A percentile compares a stretch with the other conserved stretches of the same genome.
Conservation (phyloP, 64 coral and sea anemone species). For the Porites lutea region DNA sequence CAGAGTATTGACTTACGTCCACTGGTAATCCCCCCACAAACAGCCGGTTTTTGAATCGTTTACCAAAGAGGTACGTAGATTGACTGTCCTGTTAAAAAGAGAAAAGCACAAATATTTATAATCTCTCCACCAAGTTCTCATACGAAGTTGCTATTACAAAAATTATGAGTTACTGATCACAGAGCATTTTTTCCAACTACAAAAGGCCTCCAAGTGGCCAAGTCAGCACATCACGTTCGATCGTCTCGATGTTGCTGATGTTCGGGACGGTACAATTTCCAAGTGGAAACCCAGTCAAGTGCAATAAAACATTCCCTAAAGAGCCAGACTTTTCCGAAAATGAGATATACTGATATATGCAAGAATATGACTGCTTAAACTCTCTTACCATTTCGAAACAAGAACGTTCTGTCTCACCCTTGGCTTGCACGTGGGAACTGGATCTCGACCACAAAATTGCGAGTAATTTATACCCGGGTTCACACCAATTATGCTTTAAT, state of each 20-base stretch:
- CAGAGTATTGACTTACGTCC: slow-evolving; percentile 19
- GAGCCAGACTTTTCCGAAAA: neutral
- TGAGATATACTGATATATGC: neutral
- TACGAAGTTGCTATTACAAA: too few species aligned
- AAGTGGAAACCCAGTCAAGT: neutral
- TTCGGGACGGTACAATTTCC: neutral
- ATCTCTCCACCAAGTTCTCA: too few species aligned
- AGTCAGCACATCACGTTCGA: too few species aligned
- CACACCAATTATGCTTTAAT: slow-evolving; percentile 31
- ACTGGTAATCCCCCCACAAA: slow-evolving; percentile 63
- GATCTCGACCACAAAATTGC: neutral
- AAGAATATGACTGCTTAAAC: too few species aligned
- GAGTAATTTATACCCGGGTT: neutral
- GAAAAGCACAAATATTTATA: neutral
- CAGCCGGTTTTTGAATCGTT: slow-evolving; percentile 38
- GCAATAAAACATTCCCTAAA: neutral
- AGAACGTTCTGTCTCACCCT: too few species aligned
- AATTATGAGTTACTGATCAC: too few species aligned
- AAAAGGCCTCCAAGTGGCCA: too few species aligned
- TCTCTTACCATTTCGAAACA: neutral
- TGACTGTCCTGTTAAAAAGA: neutral
- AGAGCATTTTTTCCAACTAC: too few species aligned
- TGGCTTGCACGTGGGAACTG: slow-evolving; percentile 3
- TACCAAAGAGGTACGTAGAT: slow-evolving; percentile 37
- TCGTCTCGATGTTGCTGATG: neutral